A percentile compares a stretch with the other conserved stretches of the same genome.
Evolutionary conservation across 2,888 invertebrate genomes (phyloP).

Genomic region (Caenorhabditis zanzibari): DNA sequence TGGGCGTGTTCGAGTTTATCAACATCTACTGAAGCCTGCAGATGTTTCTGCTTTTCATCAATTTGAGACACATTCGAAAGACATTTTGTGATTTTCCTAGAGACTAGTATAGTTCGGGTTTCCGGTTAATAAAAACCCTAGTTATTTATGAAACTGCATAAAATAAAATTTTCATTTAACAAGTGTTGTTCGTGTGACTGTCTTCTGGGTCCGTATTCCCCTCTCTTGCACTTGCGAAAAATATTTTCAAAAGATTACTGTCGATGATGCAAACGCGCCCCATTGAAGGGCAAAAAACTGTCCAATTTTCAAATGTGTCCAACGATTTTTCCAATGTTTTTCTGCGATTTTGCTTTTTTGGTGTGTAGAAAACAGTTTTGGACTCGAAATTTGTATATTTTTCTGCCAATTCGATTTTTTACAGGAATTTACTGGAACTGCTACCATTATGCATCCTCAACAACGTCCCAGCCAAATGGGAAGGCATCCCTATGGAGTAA

Average conservation of each 20-base stretch:
- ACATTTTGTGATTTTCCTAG: conserved; percentile 14
- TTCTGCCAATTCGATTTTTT: background rate
- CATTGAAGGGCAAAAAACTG: background rate
- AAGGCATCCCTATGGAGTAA: conserved; percentile 26
- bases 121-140: background rate
- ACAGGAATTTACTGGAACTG: background rate
- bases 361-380: too few species aligned
- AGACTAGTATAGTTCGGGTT: conserved; percentile 5
- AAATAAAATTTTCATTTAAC: too few species aligned
- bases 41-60: conserved; percentile 49
- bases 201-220: too few species aligned
- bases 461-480: conserved; percentile 31
- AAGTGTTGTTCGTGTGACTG: too few species aligned
- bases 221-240: too few species aligned
- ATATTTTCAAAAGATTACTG: background rate
- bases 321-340: background rate
- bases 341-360: background rate
- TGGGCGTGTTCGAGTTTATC: conserved; percentile 48
- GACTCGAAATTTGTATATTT: too few species aligned
- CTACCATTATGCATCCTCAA: conserved; percentile 24
- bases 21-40: conserved; percentile 56
- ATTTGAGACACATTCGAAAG: conserved; percentile 59
- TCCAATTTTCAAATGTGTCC: background rate
- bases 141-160: too few species aligned
- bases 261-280: conserved; percentile 1